A percentile compares a stretch with the other conserved stretches of the same genome.
Evolutionary conservation across 1,140 invertebrate genomes (phyloP).

Genomic region (Atopsyche davidsoni): DNA sequence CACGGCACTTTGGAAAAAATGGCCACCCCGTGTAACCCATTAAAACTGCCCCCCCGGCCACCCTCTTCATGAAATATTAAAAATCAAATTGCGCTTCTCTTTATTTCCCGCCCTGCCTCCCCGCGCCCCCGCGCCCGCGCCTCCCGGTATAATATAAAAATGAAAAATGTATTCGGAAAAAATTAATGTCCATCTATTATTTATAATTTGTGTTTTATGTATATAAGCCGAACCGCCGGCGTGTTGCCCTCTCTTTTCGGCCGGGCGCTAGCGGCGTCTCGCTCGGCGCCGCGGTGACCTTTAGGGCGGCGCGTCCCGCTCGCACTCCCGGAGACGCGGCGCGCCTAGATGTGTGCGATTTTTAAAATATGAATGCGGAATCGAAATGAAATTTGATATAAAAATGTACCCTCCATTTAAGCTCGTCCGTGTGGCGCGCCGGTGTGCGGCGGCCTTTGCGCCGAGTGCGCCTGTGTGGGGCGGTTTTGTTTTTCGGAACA

Average conservation of each 20-base stretch:
- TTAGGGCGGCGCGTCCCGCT: background rate
- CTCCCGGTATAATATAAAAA: conserved; percentile 46
- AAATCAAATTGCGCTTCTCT: conserved; percentile 54
- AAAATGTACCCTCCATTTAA: conserved; percentile 29
- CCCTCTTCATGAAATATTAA: conserved; percentile 53
- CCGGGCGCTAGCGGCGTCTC: conserved; percentile 1
- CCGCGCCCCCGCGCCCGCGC: conserved; percentile 36
- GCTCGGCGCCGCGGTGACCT: background rate
- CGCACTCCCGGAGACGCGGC: conserved; percentile 17
- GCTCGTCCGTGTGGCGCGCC: conserved; percentile 5
- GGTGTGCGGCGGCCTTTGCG: conserved; percentile 7
- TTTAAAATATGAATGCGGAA: conserved; percentile 30
- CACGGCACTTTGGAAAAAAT: conserved; percentile 24
- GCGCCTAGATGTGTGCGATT: conserved; percentile 21
- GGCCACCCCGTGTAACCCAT: conserved; percentile 37
- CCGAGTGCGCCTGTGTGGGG: conserved; percentile 7
- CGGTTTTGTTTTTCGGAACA: conserved; percentile 15
- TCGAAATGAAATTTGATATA: conserved; percentile 31
- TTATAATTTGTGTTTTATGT: conserved; percentile 46
- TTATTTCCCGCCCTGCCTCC: conserved; percentile 46
- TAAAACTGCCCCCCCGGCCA: conserved; percentile 42
- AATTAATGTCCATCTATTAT: conserved; percentile 49
- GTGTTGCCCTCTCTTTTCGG: background rate
- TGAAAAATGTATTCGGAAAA: conserved; percentile 50
- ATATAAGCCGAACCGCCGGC: conserved; percentile 25